A percentile compares a stretch with the other conserved stretches of the same genome.
Evolutionary conservation across 2,113 vertebrate genomes (phyloP).

Genomic region (Phalacrocorax aristotelis): DNA sequence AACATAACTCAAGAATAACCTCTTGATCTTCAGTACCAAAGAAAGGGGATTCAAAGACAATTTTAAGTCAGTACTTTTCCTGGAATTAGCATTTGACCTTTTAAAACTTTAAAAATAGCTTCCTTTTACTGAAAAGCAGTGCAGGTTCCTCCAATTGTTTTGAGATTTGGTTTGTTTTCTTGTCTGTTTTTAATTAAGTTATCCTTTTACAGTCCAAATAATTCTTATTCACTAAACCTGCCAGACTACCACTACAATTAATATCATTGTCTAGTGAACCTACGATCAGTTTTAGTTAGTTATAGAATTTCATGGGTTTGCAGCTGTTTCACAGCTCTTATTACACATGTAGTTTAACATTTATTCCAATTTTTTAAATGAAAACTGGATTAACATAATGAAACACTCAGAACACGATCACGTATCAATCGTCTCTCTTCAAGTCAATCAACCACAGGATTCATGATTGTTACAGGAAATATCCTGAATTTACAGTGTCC

Average conservation of each 20-base stretch:
- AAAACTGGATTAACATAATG: neutral
- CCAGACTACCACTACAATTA: neutral
- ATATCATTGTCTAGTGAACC: neutral
- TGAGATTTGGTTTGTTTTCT: neutral
- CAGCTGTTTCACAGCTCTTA: neutral
- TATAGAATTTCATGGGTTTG: neutral
- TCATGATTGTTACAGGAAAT: neutral
- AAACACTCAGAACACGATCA: neutral
- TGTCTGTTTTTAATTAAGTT: neutral
- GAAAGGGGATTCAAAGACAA: neutral
- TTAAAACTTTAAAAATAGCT: neutral
- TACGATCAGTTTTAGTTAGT: neutral
- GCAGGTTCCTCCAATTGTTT: neutral
- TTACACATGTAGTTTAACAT: neutral
- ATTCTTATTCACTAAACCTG: neutral
- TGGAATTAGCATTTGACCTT: neutral
- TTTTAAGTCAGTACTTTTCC: neutral
- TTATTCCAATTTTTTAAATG: neutral
- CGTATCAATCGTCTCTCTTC: neutral
- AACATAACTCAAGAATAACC: slow-evolving; percentile 16
- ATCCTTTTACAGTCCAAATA: neutral
- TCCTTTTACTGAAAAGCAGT: neutral
- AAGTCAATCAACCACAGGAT: neutral
- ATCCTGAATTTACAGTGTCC: neutral
- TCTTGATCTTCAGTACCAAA: slow-evolving; percentile 21